Evolutionary conservation across 1,140 invertebrate genomes (phyloP).

Genomic region (Batillaria attramentaria): DNA sequence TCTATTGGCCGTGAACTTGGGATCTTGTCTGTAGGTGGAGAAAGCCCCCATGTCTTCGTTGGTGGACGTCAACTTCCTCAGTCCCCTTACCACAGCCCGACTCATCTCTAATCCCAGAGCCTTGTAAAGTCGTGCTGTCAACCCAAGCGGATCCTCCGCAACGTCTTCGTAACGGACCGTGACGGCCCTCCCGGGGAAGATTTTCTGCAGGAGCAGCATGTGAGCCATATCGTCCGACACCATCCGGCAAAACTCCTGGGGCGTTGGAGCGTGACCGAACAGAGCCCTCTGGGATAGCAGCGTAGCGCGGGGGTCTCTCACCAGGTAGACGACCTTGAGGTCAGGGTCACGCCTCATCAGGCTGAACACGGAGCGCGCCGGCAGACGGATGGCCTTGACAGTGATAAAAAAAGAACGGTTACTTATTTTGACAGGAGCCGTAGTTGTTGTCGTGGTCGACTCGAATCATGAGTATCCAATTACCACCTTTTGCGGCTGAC

Average conservation of each 20-base stretch:
- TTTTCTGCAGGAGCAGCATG: slow-evolving; percentile 3
- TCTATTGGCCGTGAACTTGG: neutral
- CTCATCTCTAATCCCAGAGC: slow-evolving; percentile 5
- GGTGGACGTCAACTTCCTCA: neutral
- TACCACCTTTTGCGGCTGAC: no score
- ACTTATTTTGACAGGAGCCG: no score
- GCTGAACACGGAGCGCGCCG: neutral
- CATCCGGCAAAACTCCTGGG: neutral
- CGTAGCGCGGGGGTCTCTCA: slow-evolving; percentile 19
- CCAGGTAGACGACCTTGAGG: slow-evolving; percentile 17
- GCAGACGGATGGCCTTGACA: slow-evolving; percentile 8
- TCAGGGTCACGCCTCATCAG: slow-evolving; percentile 14
- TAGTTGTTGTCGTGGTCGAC: no score
- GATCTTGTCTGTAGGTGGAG: neutral
- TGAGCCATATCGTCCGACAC: slow-evolving; percentile 1
- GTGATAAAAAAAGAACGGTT: neutral
- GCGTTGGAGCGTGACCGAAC: neutral
- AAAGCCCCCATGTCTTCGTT: neutral
- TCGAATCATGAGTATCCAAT: no score
- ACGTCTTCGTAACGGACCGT: slow-evolving; percentile 19
- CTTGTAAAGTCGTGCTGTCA: neutral
- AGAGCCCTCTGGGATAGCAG: slow-evolving; percentile 2
- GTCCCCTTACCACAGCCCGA: neutral
- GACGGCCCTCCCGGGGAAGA: neutral
- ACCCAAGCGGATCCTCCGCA: neutral